phyloP scores from a whole-genome alignment of 2,797 vertebrate genomes.

The Enteromius afrohamiltoni region DNA sequence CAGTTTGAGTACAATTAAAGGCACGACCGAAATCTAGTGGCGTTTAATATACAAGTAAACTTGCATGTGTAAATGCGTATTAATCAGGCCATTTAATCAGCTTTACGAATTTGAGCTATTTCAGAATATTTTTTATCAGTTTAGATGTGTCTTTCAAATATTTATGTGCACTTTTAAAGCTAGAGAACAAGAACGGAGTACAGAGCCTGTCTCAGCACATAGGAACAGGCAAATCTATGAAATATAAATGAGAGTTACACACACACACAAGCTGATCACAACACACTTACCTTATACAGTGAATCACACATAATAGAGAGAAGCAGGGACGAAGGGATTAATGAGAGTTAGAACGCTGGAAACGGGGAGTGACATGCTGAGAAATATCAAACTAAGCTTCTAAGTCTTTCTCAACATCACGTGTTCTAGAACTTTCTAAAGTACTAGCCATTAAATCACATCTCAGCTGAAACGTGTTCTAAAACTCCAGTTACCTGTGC shows the following conservation, averaged over 20 bases:
- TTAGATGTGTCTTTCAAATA: constrained; percentile 29
- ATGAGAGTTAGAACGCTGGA: constrained; percentile 6
- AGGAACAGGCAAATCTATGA: constrained; percentile 36
- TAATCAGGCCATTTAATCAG: constrained; percentile 5
- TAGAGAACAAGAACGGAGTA: constrained; percentile 20
- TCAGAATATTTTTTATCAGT: constrained; percentile 6
- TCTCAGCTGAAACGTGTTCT: background rate
- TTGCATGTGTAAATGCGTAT: background rate
- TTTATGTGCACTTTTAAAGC: constrained; percentile 39
- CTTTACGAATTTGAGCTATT: background rate
- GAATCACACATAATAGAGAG: constrained; percentile 16
- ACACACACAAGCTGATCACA: background rate
- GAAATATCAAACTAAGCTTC: background rate
- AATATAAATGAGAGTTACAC: constrained; percentile 44
- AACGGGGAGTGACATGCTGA: constrained; percentile 16
- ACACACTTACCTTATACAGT: constrained; percentile 47
- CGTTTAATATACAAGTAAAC: background rate
- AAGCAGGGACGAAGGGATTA: constrained; percentile 19
- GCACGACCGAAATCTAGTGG: background rate
- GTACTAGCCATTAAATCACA: background rate
- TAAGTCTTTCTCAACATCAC: background rate
- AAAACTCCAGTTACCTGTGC: background rate
- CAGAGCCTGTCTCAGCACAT: constrained; percentile 41
- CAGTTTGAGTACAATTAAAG: background rate
- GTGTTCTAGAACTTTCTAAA: constrained; percentile 4